A percentile compares a stretch with the other conserved stretches of the same genome.
Evolutionary conservation across 2,113 vertebrate species (phyloP).

Genomic region (Rhadina sibilatrix): DNA sequence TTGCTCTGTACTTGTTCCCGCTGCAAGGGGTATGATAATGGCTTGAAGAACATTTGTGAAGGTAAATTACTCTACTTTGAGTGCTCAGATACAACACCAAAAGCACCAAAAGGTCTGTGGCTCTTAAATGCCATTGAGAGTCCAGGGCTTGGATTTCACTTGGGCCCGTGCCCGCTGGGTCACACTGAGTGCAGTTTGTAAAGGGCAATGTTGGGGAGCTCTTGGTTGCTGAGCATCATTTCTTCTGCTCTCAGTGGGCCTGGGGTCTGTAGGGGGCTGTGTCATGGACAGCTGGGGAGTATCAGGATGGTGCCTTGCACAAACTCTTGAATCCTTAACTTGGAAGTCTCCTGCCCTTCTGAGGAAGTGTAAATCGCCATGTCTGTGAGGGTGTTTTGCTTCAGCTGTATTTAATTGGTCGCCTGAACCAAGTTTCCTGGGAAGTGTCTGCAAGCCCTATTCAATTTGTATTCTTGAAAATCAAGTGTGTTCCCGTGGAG

Average conservation of each 20-base stretch:
- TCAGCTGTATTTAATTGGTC: neutral
- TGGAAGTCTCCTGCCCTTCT: neutral
- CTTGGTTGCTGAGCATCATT: rapidly evolving
- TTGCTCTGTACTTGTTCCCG: constrained; percentile 40
- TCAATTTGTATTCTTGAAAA: neutral
- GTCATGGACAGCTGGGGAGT: neutral
- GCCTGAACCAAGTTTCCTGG: neutral
- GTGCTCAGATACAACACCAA: neutral
- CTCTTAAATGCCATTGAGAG: neutral
- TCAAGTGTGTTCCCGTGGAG: constrained; percentile 22
- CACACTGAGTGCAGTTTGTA: neutral
- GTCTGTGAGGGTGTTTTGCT: neutral
- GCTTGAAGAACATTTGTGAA: constrained; percentile 8
- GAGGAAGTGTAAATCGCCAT: rapidly evolving
- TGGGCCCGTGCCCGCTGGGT: neutral
- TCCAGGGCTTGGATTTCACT: neutral
- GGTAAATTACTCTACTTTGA: neutral
- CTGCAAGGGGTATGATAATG: constrained; percentile 16
- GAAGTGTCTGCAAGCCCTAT: neutral
- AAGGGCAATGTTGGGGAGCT: neutral
- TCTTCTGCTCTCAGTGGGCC: neutral
- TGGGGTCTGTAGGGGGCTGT: neutral
- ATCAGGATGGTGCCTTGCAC: neutral
- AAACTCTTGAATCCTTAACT: neutral
- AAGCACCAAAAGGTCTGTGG: neutral